Base-by-base conservation (phyloP, 23 tunicate genomes). In the Styela clava region DNA sequence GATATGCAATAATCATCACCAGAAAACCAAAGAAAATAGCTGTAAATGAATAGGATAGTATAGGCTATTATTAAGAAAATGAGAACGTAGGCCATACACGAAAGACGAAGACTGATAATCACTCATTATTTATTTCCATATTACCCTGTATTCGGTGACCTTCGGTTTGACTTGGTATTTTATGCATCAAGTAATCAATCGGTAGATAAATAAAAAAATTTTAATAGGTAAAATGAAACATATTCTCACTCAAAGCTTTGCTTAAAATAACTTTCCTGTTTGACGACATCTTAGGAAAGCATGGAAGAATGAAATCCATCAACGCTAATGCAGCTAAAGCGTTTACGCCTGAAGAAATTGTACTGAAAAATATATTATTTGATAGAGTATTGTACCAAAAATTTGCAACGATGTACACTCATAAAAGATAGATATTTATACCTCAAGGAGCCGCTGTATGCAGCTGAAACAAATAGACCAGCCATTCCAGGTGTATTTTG, bases 391-490 rank as follows among this genome's bases (percentile, higher is more conserved):
- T n/a, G n/a, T n/a, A n/a, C n/a, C n/a, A n/a, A n/a, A n/a, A n/a
- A n/a, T n/a, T n/a, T n/a, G n/a, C n/a, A n/a, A n/a, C n/a, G n/a
- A n/a, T n/a, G n/a, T n/a, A n/a, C n/a, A n/a, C n/a, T n/a, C n/a
- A n/a, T n/a, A n/a, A n/a, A n/a, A n/a, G n/a, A n/a, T n/a, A n/a
- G n/a, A n/a, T n/a, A n/a, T n/a, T n/a, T n/a, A 28, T 83, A 88
- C 93, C 93, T 88, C 30, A 88, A 32, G 1, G 93, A 83, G 27
- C 87, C 93, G 68, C 93, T 88, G 65, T 68, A 83, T 1, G 82
- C 87, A 33, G 93, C 93, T 9, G 93, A 77, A 28, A 88, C 93
- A 69, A 84, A 88, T 31, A 88, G 69, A 22, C 93, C 93, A 44
- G 82, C 87, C 84, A 88, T 35, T 70, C 93, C 93, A 3, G 93